These are phyloP conservation scores for Brenthis hecate DNA, from an alignment of 2,888 invertebrate species.

Conservation along the genomic window DNA sequence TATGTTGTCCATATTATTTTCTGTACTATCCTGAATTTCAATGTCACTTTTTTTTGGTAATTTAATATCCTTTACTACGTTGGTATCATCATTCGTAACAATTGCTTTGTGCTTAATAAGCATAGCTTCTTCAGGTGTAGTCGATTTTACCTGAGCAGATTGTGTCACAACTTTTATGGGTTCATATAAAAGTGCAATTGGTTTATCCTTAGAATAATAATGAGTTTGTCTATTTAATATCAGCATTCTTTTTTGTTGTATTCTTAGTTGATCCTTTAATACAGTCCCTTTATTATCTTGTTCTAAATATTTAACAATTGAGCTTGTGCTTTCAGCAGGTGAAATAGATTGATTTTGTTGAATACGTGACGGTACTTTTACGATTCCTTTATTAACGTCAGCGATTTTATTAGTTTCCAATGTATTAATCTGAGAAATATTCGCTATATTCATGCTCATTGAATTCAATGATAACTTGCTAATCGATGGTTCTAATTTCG, in stretches of 20 bases:
- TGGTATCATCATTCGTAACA: not conserved
- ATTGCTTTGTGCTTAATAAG: slow-evolving; percentile 20
- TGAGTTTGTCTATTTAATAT: slow-evolving; percentile 60
- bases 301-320: slow-evolving; percentile 1
- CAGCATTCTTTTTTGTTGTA: slow-evolving; percentile 59
- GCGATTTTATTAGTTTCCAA: not conserved
- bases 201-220: slow-evolving; percentile 47
- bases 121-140: slow-evolving; percentile 1
- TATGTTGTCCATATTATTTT: not conserved
- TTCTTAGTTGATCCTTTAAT: slow-evolving; percentile 38
- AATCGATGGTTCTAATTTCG: not conserved
- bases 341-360: not conserved
- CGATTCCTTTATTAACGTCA: not conserved
- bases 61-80: not conserved
- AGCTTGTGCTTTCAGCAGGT: not conserved
- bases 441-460: not conserved
- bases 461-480: not conserved
- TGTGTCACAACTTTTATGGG: slow-evolving; percentile 42
- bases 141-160: slow-evolving; percentile 1
- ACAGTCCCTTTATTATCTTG: not conserved
- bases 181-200: slow-evolving; percentile 60
- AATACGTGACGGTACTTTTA: not conserved
- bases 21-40: slow-evolving; percentile 1
- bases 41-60: not conserved
- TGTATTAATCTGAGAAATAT: not conserved